These are phyloP conservation scores for Clarias fuscus DNA, from an alignment of 2,797 vertebrate genomes.

Conservation along the genomic window DNA sequence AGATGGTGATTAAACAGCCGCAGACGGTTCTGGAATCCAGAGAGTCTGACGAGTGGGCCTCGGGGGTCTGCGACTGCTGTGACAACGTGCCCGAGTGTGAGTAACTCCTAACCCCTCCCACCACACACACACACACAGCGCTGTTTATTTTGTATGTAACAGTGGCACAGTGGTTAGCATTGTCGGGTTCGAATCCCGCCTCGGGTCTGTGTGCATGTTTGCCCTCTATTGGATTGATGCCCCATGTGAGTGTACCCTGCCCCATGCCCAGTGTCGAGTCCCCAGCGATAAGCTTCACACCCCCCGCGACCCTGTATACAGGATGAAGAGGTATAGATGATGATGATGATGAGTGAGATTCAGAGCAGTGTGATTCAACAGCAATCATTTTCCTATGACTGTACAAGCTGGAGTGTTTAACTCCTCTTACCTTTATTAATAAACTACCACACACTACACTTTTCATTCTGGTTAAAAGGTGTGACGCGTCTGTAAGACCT, in stretches of 20 bases:
- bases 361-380: too few species aligned
- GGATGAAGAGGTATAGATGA: too few species aligned
- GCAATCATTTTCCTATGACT: not conserved
- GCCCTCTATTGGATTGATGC: too few species aligned
- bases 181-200: too few species aligned
- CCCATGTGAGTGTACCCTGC: too few species aligned
- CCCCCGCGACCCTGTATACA: too few species aligned
- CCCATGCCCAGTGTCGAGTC: too few species aligned
- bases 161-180: too few species aligned
- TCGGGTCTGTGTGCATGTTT: too few species aligned
- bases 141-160: not conserved
- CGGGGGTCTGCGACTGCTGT: slow-evolving; percentile 53
- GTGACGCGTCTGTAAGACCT: not conserved
- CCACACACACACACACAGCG: not conserved
- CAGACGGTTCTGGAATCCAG: slow-evolving; percentile 42
- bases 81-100: slow-evolving; percentile 54
- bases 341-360: too few species aligned
- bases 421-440: not conserved
- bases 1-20: slow-evolving; percentile 51
- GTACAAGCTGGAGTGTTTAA: not conserved
- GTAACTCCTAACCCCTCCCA: not conserved
- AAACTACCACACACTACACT: not conserved
- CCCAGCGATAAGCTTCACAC: too few species aligned
- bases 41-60: slow-evolving; percentile 51
- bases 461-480: not conserved